A percentile compares a stretch with the other conserved stretches of the same genome.
Evolutionary conservation across 2,888 invertebrate species (phyloP).

Genomic region (Pyrrhosoma nymphula): DNA sequence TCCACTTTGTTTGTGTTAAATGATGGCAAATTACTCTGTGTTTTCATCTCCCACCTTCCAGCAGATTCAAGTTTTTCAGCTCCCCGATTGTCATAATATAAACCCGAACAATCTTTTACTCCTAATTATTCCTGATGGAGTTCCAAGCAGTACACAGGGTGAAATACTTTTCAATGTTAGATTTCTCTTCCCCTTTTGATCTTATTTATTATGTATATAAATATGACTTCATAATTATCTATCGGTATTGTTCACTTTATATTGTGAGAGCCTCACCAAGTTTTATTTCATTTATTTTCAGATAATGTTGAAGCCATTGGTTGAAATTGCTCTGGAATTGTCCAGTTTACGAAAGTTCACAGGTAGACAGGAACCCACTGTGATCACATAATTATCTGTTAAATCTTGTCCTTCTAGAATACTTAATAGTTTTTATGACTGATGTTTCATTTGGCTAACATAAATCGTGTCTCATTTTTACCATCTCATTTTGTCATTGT

Average conservation of each 20-base stretch:
- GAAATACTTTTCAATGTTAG: no score
- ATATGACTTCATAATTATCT: not conserved
- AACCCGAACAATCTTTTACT: no score
- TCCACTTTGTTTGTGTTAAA: no score
- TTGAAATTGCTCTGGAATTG: conserved; percentile 91
- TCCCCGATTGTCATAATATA: no score
- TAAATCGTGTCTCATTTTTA: conserved; percentile 21
- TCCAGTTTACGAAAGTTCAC: conserved; percentile 91
- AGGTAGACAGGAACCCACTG: conserved; percentile 94
- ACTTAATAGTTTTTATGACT: conserved; percentile 46
- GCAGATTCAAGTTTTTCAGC: no score
- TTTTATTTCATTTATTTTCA: conserved; percentile 74
- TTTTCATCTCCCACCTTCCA: no score
- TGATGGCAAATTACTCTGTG: no score
- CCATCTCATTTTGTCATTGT: conserved; percentile 45
- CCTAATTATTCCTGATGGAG: no score
- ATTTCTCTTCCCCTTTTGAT: no score
- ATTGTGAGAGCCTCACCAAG: not conserved
- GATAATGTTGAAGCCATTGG: conserved; percentile 90
- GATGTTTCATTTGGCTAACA: conserved; percentile 46
- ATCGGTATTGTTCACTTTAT: not conserved
- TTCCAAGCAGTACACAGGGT: no score
- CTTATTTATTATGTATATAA: no score
- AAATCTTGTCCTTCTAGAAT: conserved; percentile 42
- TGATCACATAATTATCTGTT: conserved; percentile 88